Conservation (phyloP, 2,113 vertebrate genomes). For the Vanacampus margaritifer region DNA sequence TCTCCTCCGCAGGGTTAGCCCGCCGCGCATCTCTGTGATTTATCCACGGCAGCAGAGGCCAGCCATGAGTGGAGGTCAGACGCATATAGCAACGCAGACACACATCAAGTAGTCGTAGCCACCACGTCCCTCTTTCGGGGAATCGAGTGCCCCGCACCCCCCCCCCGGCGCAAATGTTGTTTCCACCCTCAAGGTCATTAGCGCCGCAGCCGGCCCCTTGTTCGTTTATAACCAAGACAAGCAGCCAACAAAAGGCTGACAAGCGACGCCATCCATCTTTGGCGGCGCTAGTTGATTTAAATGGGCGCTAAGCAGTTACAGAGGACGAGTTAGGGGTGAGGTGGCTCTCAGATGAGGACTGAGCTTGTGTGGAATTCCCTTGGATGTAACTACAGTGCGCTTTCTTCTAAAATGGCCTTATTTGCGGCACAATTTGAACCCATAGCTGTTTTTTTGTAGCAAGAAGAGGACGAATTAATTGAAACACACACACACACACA, state of each 20-base stretch:
- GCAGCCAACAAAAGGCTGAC: slow-evolving; percentile 59
- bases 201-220: slow-evolving; percentile 30
- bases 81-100: slow-evolving; percentile 31
- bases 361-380: background rate
- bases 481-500: slow-evolving; percentile 10
- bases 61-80: slow-evolving; percentile 49
- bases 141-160: background rate
- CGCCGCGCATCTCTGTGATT: slow-evolving; percentile 58
- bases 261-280: slow-evolving; percentile 62
- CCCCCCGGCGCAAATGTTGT: background rate
- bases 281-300: slow-evolving; percentile 43
- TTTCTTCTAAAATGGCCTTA: slow-evolving; percentile 5
- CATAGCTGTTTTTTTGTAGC: slow-evolving; percentile 3
- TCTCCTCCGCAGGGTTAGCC: slow-evolving; percentile 55
- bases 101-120: slow-evolving; percentile 7
- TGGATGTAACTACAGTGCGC: background rate
- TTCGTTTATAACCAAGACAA: slow-evolving; percentile 64
- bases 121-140: background rate
- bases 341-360: background rate
- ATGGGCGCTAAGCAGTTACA: slow-evolving; percentile 41
- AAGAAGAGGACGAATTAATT: slow-evolving; percentile 17
- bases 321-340: slow-evolving; percentile 34
- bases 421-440: slow-evolving; percentile 8
- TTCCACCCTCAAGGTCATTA: slow-evolving; percentile 58
- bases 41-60: slow-evolving; percentile 54